Percentiles rank a stretch among this genome's conserved stretches.
Evolutionary conservation across 1,140 invertebrate species (phyloP).

Genomic region (Heliconius melpomene): DNA sequence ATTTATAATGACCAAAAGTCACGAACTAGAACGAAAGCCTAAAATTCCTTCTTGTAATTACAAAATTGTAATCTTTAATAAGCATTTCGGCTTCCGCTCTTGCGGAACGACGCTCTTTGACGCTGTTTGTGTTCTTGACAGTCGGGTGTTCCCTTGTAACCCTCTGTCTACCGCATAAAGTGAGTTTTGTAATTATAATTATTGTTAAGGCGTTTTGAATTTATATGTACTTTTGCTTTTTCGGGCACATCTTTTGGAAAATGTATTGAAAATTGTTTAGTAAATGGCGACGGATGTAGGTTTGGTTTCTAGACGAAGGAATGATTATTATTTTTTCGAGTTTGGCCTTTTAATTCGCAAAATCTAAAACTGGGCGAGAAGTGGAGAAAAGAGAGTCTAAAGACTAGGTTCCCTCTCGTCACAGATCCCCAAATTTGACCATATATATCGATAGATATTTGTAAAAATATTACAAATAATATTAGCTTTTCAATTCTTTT

Average conservation of each 20-base stretch:
- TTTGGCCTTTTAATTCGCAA: background rate
- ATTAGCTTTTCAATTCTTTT: no score
- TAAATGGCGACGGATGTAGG: no score
- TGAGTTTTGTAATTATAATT: background rate
- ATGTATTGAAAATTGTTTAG: no score
- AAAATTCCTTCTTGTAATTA: background rate
- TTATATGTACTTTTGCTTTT: background rate
- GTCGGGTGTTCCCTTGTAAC: background rate
- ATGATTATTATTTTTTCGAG: no score
- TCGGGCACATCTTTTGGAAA: no score
- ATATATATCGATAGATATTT: no score
- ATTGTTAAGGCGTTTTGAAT: background rate
- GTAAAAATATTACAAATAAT: no score
- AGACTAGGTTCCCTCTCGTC: background rate
- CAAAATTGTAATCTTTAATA: slow-evolving; percentile 2
- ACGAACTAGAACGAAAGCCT: background rate
- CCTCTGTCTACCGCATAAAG: background rate
- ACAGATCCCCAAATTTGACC: no score
- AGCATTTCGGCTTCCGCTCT: background rate
- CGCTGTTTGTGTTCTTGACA: slow-evolving; percentile 1
- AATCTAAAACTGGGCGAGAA: background rate
- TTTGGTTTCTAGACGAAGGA: background rate
- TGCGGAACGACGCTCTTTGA: background rate
- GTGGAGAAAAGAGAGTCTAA: background rate
- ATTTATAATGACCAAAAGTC: no score